Evolutionary conservation across 35 echinoderm and acorn worm genomes (phyloP).

Genomic region (Strongylocentrotus purpuratus): DNA sequence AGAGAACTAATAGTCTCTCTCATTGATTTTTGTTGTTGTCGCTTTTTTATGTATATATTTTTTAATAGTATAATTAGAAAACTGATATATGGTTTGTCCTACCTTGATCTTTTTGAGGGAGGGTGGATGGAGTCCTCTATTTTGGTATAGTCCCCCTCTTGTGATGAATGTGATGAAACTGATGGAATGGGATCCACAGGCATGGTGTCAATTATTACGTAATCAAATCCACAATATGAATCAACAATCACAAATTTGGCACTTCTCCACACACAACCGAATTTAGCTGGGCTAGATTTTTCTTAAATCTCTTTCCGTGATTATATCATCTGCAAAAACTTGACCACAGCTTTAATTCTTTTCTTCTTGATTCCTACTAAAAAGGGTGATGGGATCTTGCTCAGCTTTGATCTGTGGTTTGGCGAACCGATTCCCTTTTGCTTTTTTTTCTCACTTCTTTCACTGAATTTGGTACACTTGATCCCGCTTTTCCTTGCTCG

Average conservation of each 20-base stretch:
- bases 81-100: background rate
- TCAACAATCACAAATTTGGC: background rate
- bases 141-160: constrained; percentile 41
- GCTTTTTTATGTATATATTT: too few species aligned
- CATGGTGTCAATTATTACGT: constrained; percentile 27
- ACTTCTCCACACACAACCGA: background rate
- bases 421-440: background rate
- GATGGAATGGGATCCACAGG: constrained; percentile 47
- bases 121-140: constrained; percentile 23
- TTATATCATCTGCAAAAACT: background rate
- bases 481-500: background rate
- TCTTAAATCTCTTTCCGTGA: constrained; percentile 1
- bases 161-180: constrained; percentile 33
- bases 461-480: background rate
- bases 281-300: background rate
- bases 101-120: constrained; percentile 48
- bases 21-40: too few species aligned
- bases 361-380: background rate
- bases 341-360: background rate
- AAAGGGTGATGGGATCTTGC: background rate
- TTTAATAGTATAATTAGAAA: background rate
- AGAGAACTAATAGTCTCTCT: too few species aligned
- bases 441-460: background rate
- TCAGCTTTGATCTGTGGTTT: constrained; percentile 3
- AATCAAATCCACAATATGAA: constrained; percentile 18